Evolutionary conservation across 2,797 vertebrate species (phyloP), one percentile per base, ranked within the genome.

Genomic region (Lepus oiostolus): DNA sequence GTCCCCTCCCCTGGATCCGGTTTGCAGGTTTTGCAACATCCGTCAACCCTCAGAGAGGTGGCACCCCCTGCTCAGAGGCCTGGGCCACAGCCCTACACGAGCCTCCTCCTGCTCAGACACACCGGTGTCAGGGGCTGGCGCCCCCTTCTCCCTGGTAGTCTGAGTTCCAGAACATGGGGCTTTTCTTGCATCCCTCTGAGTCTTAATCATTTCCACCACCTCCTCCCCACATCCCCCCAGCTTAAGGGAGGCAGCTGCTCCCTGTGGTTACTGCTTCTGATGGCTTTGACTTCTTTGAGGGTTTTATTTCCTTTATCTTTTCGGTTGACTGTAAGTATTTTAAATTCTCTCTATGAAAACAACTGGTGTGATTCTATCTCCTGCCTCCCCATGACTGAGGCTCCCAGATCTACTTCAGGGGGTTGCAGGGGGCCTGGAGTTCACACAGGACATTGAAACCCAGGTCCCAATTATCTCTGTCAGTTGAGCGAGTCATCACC

Each of bases 271-370:
- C 2, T 24, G 28, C 21, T 68, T 72, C 67, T 30, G 14, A 47
- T 47, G 42, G 42, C 42, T 47, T 47, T 17, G 22, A 72, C 42
- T 74, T 3, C 35, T 85, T 82, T n/a, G 50, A 83, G 50, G 14
- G 85, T 11, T 22, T 21, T 76, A 32, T 10, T 1, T 26, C 8
- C 21, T 60, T 76, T 16, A 68, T 4, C 54, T 91, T 93, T 90
- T 58, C 8, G 42, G 35, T 54, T 35, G 71, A 62, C 47, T 54
- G 1, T 60, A 85, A 72, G 92, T 75, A 83, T 83, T n/a, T 93
- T 63, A 30, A 68, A 91, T 86, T 85, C 54, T 74, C 28, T 75
- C 87, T 75, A 65, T 82, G 74, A 93, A 95, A 90, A 85, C 52
- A 85, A 88, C 11, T 42, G 54, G 35, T 47, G 30, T 76, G 54